phyloP scores from a whole-genome alignment of 2,113 vertebrate species.

The Tylochromis polylepis region DNA sequence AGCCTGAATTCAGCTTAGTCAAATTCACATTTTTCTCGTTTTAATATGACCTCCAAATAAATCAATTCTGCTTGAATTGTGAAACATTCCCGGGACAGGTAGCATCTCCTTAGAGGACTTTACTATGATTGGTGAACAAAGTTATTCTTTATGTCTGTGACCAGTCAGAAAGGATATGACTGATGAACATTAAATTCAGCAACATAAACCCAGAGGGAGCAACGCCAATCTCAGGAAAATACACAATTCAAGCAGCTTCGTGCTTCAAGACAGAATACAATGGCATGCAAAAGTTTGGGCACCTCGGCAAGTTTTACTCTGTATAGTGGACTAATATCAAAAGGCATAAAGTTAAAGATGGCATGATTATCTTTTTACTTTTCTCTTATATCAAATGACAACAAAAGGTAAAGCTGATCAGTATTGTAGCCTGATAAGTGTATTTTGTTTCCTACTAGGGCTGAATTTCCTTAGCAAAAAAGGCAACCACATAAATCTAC shows the following conservation, averaged over 20 bases:
- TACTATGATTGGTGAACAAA: not conserved
- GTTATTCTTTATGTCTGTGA: not conserved
- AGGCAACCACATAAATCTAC: not conserved
- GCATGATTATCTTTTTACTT: not conserved
- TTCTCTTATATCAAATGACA: not conserved
- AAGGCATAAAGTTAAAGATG: not conserved
- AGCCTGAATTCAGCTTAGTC: not conserved
- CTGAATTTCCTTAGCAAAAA: not conserved
- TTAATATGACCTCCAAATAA: not conserved
- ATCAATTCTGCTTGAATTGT: not conserved
- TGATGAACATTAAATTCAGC: not conserved
- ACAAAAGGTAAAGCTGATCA: not conserved
- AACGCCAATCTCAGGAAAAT: not conserved
- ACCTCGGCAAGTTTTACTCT: not conserved
- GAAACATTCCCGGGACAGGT: not conserved
- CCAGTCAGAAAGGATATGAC: not conserved
- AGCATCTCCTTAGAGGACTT: not conserved
- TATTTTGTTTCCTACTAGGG: not conserved
- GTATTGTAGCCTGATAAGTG: not conserved
- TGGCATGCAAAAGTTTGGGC: not conserved
- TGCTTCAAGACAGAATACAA: not conserved
- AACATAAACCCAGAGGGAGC: not conserved
- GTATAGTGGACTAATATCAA: not conserved
- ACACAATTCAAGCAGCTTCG: constrained; percentile 1
- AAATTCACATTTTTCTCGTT: not conserved